Base-by-base conservation (phyloP, 2,888 invertebrate genomes). In the Abscondita cerata region DNA sequence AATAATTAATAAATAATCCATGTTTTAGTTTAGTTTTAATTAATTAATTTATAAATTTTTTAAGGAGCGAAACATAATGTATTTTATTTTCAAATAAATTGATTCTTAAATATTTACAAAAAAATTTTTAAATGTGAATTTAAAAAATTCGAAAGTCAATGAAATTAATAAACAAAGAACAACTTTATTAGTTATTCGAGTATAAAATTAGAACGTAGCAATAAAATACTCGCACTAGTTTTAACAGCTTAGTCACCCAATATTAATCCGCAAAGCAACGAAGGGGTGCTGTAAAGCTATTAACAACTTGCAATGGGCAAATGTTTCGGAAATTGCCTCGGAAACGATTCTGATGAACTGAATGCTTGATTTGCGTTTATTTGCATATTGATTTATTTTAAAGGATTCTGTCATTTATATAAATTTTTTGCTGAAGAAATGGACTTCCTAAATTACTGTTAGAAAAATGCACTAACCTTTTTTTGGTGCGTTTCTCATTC, bases 311-410 rank as follows among this genome's bases (percentile, higher is more conserved):
- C 72, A 75, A 73, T 73, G 72, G 73, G 70, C 74, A 73, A 75
- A 74, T 74, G 73, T 73, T 73, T 73, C 76, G 76, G 76, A 77
- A 76, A 76, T 76, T 76, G 75, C 71, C 70, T 75, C 75, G 76
- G 76, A 75, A 76, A 73, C 74, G 74, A 73, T 74, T 70, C 67
- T 72, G 69, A 72, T 71, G 70, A 71, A 71, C 68, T 73, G 73
- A 72, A 71, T 72, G 71, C 73, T 73, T 75, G 75, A 75, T 76
- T 76, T 75, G 73, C 75, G 70, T 73, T 73, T 72, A 76, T 77
- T 77, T 76, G 74, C 75, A 75, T 76, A 64, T 59, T 56, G 64
- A 59, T 64, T 59, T 47, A 47, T 59, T 63, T 59, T 40, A 44
- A 59, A 55, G 59, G 57, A 44, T 62, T 57, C 48, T 57, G 20